Conservation (phyloP, 2,113 vertebrate genomes). For the Myxocyprinus asiaticus region DNA sequence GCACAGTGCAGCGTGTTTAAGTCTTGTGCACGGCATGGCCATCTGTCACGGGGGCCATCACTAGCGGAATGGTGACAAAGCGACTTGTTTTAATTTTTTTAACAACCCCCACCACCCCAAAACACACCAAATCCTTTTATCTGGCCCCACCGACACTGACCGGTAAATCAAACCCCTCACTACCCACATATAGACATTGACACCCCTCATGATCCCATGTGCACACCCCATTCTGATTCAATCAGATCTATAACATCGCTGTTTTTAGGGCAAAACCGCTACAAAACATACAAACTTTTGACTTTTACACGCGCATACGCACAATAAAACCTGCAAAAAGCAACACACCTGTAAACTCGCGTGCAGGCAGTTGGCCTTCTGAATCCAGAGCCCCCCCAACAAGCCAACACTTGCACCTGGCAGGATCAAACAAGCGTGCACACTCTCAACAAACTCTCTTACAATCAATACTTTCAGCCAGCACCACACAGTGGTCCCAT, state of each 20-base stretch:
- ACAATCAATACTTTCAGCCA: constrained; percentile 78
- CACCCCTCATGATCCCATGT: background rate
- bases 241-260: background rate
- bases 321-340: too few relatives aligned
- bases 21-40: background rate
- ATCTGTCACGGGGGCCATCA: constrained; percentile 26
- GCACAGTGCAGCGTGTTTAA: constrained; percentile 53
- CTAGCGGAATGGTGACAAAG: constrained; percentile 45
- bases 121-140: constrained; percentile 19
- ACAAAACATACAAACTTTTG: background rate
- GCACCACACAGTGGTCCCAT: constrained; percentile 67
- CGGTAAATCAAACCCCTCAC: constrained; percentile 15
- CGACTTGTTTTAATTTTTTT: background rate
- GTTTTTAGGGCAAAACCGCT: background rate
- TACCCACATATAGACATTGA: constrained; percentile 16
- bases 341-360: constrained; percentile 14
- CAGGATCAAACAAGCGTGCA: constrained; percentile 73
- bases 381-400: constrained; percentile 26
- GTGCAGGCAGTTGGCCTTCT: constrained; percentile 36
- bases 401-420: constrained; percentile 68
- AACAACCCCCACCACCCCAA: background rate
- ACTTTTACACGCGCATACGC: too few relatives aligned
- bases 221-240: constrained; percentile 11
- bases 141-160: constrained; percentile 28
- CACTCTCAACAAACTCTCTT: constrained; percentile 76